Percentiles rank a stretch among this genome's conserved stretches.
Conservation (phyloP, 2,797 vertebrate genomes). For the Capromys pilorides region DNA sequence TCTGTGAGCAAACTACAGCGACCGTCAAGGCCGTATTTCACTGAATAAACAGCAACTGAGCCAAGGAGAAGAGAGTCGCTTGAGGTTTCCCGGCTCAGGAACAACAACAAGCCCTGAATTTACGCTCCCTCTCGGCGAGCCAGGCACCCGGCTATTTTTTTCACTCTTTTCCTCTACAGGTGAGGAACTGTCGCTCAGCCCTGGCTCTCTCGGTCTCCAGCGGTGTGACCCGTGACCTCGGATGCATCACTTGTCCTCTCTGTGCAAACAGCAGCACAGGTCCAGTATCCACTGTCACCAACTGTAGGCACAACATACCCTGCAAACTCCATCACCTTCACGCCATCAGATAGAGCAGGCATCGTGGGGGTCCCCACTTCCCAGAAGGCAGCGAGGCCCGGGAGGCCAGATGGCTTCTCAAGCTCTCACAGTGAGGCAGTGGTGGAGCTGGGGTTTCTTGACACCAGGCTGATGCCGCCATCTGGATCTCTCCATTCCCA, state of each 20-base stretch:
- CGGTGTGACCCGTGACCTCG: no score
- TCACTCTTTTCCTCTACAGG: background rate
- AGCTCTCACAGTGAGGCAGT: background rate
- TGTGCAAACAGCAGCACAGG: background rate
- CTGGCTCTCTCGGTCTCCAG: no score
- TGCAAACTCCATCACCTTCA: background rate
- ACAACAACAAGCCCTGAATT: background rate
- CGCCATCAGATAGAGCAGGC: background rate
- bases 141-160: background rate
- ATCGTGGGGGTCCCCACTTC: background rate
- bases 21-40: background rate
- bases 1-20: background rate
- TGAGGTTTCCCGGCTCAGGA: background rate
- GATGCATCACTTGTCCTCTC: no score
- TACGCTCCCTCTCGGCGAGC: fast-evolving
- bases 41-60: background rate
- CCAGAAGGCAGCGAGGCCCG: background rate
- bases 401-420: background rate
- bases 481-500: background rate
- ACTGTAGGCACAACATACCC: background rate
- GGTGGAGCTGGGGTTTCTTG: background rate
- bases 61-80: background rate
- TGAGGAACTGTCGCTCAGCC: background rate
- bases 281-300: background rate
- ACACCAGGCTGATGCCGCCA: background rate